Evolutionary conservation across 92 coral and sea anemone genomes (phyloP).

Genomic region (Anthopleura xanthogrammica): DNA sequence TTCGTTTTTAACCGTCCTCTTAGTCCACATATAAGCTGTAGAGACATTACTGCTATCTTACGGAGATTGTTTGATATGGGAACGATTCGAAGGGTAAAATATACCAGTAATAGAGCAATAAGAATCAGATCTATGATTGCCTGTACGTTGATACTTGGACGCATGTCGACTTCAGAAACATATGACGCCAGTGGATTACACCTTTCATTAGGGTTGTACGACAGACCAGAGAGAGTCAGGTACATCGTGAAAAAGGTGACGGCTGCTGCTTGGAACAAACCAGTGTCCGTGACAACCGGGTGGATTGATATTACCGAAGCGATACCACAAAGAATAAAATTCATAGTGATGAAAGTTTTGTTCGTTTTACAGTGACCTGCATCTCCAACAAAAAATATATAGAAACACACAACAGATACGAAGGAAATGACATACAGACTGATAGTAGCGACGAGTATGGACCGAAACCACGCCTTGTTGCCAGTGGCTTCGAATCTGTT

Average conservation of each 20-base stretch:
- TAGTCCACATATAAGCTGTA: slow-evolving; percentile 51
- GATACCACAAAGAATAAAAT: slow-evolving; percentile 75
- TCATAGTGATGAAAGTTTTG: slow-evolving; percentile 83
- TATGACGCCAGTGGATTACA: slow-evolving; percentile 94
- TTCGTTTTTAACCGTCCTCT: neutral
- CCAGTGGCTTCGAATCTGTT: slow-evolving; percentile 64
- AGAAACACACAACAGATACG: slow-evolving; percentile 69
- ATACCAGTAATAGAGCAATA: slow-evolving; percentile 57
- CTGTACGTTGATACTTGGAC: slow-evolving; percentile 86
- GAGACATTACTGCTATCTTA: slow-evolving; percentile 44
- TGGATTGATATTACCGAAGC: slow-evolving; percentile 83
- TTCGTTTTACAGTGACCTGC: slow-evolving; percentile 71
- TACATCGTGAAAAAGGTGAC: slow-evolving; percentile 72
- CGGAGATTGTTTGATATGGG: slow-evolving; percentile 57
- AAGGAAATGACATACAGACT: slow-evolving; percentile 62
- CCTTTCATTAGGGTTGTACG: slow-evolving; percentile 91
- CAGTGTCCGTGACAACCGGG: slow-evolving; percentile 83
- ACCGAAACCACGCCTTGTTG: slow-evolving; percentile 56
- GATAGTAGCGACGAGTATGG: slow-evolving; percentile 48
- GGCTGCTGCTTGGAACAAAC: slow-evolving; percentile 76
- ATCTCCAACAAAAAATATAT: slow-evolving; percentile 67
- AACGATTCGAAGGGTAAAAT: slow-evolving; percentile 68
- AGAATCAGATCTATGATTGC: slow-evolving; percentile 79
- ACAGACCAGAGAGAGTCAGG: slow-evolving; percentile 86
- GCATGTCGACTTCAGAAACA: slow-evolving; percentile 91